phyloP scores from a whole-genome alignment of 2,113 vertebrate species.

The Gallinago paraguaiae region DNA sequence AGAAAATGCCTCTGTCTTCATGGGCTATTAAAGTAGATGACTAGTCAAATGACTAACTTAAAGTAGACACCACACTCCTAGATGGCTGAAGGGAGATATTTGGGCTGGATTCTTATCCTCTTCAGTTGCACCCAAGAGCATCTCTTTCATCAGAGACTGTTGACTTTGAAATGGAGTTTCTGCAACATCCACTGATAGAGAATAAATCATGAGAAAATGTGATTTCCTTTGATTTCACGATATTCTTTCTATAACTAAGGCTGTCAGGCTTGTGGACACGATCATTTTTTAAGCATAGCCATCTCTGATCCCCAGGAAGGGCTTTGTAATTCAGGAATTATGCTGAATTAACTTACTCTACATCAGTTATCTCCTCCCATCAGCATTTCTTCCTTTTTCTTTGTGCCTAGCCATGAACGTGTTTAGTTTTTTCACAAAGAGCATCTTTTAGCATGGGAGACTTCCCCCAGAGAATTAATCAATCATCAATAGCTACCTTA shows the following conservation, averaged over 20 bases:
- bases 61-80: background rate
- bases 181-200: background rate
- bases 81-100: background rate
- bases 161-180: background rate
- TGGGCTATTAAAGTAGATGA: conserved; percentile 18
- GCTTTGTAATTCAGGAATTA: background rate
- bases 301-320: background rate
- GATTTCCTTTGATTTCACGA: background rate
- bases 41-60: conserved; percentile 39
- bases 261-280: background rate
- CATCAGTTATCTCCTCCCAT: background rate
- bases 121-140: background rate
- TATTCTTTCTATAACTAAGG: background rate
- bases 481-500: background rate
- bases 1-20: background rate
- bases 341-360: background rate
- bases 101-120: background rate
- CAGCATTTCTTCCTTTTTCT: background rate
- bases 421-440: background rate
- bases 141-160: background rate
- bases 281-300: background rate
- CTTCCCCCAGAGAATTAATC: background rate
- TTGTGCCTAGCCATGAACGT: background rate
- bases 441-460: background rate
- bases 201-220: background rate